phyloP scores from a whole-genome alignment of 2,888 invertebrate genomes.

The Strigamia maritima region DNA sequence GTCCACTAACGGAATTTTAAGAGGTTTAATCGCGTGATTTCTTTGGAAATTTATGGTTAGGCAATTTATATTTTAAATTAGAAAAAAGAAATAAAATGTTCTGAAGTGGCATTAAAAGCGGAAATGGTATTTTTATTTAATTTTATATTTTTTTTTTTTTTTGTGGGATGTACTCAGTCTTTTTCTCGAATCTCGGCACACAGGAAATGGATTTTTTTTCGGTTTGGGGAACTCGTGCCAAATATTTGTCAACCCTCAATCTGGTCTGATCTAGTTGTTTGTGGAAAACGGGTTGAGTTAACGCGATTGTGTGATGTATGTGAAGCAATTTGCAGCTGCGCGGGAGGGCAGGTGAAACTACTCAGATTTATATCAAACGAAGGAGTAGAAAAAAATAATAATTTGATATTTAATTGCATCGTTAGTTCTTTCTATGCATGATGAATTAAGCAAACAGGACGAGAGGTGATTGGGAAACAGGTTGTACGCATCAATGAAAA shows the following conservation, averaged over 20 bases:
- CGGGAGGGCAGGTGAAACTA: conserved; percentile 14
- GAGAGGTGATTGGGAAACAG: conserved; percentile 34
- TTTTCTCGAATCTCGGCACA: neutral
- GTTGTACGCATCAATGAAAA: neutral
- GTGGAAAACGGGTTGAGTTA: neutral
- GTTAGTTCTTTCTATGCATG: neutral
- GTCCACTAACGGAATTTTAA: conserved; percentile 25
- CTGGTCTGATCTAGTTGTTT: neutral
- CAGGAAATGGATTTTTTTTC: conserved; percentile 15
- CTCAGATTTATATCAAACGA: conserved; percentile 18
- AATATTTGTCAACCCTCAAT: conserved; percentile 1
- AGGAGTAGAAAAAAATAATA: neutral
- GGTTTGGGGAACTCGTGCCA: neutral
- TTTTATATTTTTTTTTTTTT: neutral
- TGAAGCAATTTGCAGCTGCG: conserved; percentile 9
- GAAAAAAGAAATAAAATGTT: too few relatives aligned
- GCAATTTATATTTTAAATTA: too few relatives aligned
- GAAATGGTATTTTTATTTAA: neutral
- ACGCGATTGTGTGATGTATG: neutral
- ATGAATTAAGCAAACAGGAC: conserved; percentile 32
- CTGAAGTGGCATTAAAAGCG: too few relatives aligned
- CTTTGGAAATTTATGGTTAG: too few relatives aligned
- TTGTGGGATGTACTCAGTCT: too few relatives aligned
- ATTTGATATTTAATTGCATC: conserved; percentile 15
- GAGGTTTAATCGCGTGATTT: neutral